These are phyloP conservation scores for Leptocoma aspasia DNA, from an alignment of 2,113 vertebrate genomes.

Conservation along the genomic window DNA sequence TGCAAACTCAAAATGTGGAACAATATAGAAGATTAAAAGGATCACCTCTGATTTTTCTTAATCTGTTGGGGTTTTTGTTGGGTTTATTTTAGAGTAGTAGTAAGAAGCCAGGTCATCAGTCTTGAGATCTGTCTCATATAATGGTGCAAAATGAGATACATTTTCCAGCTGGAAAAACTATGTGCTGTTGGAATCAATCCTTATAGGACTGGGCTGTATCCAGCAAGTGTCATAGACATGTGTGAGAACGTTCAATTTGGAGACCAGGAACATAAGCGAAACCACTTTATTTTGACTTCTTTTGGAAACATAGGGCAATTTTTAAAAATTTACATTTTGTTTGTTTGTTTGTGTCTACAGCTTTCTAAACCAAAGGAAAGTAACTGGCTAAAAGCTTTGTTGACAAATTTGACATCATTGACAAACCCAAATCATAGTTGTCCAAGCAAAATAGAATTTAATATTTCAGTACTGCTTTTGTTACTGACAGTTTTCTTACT, in stretches of 20 bases:
- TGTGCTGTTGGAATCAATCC: slow-evolving; percentile 1
- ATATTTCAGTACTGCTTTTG: not conserved
- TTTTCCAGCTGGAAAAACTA: slow-evolving; percentile 41
- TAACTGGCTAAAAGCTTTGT: not conserved
- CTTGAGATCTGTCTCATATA: not conserved
- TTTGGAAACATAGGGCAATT: not conserved
- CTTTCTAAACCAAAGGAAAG: not conserved
- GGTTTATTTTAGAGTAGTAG: not conserved
- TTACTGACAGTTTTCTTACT: not conserved
- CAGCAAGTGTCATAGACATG: not conserved
- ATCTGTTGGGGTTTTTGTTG: not conserved
- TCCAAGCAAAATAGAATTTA: not conserved
- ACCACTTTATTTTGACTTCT: slow-evolving; percentile 2
- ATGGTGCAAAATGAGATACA: not conserved
- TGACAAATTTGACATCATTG: not conserved
- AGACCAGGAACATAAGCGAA: not conserved
- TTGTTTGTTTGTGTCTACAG: not conserved
- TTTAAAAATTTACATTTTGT: not conserved
- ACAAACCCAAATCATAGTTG: not conserved
- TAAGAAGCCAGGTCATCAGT: not conserved
- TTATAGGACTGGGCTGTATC: not conserved
- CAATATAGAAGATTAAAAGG: not conserved
- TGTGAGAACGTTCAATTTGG: not conserved
- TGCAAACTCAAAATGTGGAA: not conserved
- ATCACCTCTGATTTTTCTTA: not conserved